Evolutionary conservation across 2,888 invertebrate species (phyloP).

Genomic region (Helicoverpa assulta): DNA sequence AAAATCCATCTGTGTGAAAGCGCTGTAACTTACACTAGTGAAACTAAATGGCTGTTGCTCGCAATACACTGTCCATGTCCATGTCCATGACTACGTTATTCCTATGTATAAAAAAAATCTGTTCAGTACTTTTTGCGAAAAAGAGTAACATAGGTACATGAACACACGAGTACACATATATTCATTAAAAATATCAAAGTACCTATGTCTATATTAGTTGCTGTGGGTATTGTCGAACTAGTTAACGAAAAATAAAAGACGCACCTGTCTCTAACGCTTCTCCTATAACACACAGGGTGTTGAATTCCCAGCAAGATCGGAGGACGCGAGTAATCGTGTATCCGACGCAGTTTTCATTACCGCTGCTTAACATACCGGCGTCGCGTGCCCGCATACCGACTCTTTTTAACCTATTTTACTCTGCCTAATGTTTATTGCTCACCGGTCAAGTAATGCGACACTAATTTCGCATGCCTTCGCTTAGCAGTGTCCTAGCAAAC

Average conservation of each 20-base stretch:
- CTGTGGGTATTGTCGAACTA: too few relatives aligned
- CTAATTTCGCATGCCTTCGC: conserved; percentile 70
- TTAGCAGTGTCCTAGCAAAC: conserved; percentile 59
- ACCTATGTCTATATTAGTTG: too few relatives aligned
- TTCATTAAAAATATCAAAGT: too few relatives aligned
- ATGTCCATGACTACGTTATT: too few relatives aligned
- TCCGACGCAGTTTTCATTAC: conserved; percentile 82
- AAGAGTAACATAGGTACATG: too few relatives aligned
- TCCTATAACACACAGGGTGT: conserved; percentile 55
- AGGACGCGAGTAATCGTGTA: conserved; percentile 71
- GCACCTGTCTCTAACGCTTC: conserved; percentile 42
- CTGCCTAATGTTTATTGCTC: conserved; percentile 75
- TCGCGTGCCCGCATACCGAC: conserved; percentile 66
- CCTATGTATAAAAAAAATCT: neutral
- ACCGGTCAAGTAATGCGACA: conserved; percentile 68
- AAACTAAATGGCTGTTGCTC: too few relatives aligned
- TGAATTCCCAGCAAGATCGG: conserved; percentile 61
- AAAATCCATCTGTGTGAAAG: too few relatives aligned
- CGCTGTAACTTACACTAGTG: too few relatives aligned
- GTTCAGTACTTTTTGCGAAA: neutral
- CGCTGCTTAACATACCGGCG: conserved; percentile 83
- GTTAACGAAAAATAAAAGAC: conserved; percentile 17
- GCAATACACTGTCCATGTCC: too few relatives aligned
- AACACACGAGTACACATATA: too few relatives aligned
- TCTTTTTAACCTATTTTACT: conserved; percentile 72